A percentile compares a stretch with the other conserved stretches of the same genome.
Evolutionary conservation across 2,797 vertebrate species (phyloP).

Genomic region (Sciurus vulgaris): DNA sequence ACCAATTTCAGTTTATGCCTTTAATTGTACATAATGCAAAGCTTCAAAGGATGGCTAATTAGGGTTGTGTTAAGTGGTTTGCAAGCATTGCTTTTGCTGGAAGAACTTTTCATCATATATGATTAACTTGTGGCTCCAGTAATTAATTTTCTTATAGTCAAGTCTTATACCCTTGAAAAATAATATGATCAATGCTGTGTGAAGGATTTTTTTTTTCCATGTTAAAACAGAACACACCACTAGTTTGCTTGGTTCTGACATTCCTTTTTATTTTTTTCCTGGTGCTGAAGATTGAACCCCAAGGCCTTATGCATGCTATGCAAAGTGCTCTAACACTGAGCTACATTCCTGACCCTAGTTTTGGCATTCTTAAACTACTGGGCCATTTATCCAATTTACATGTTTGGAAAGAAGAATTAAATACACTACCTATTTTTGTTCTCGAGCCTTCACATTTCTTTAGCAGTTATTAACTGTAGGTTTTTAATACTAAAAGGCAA

Average conservation of each 20-base stretch:
- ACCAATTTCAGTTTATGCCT: neutral
- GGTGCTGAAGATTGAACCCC: no score
- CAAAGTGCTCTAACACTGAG: no score
- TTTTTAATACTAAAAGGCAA: slow-evolving; percentile 52
- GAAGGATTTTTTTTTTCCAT: slow-evolving; percentile 17
- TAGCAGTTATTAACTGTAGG: neutral
- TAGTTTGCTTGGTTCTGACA: slow-evolving; percentile 31
- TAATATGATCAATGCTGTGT: neutral
- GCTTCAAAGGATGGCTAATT: neutral
- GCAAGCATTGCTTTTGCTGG: slow-evolving; percentile 17
- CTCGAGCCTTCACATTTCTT: slow-evolving; percentile 11
- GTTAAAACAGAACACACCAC: slow-evolving; percentile 4
- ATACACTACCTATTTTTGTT: neutral
- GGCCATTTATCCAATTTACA: slow-evolving; percentile 2
- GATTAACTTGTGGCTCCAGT: slow-evolving; percentile 18
- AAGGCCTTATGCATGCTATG: no score
- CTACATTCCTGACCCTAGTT: neutral
- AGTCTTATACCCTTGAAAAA: neutral
- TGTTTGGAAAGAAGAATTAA: slow-evolving; percentile 60
- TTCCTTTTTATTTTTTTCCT: no score
- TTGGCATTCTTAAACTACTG: neutral
- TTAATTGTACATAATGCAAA: neutral
- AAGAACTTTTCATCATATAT: slow-evolving; percentile 34
- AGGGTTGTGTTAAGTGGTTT: slow-evolving; percentile 29
- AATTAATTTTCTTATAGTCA: slow-evolving; percentile 54